These are phyloP conservation scores for Drosophila trapezifrons DNA, from an alignment of 1,140 invertebrate species.

Conservation along the genomic window DNA sequence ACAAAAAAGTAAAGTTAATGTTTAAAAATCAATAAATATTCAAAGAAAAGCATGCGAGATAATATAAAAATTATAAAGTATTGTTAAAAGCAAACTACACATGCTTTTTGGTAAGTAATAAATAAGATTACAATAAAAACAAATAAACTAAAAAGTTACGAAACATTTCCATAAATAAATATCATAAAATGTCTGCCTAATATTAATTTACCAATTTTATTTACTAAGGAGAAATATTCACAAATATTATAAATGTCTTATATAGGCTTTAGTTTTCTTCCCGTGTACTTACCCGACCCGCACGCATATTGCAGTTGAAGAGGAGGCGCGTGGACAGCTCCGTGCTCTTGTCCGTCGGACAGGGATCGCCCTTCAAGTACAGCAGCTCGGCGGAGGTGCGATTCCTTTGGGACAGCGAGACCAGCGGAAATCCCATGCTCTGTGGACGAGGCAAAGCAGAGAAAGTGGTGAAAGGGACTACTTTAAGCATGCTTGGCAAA, in stretches of 20 bases:
- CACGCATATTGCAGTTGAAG: conserved; percentile 84
- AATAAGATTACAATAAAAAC: not conserved
- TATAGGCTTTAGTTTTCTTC: not conserved
- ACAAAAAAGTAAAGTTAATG: not conserved
- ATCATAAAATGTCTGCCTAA: too few species aligned
- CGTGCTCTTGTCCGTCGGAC: conserved; percentile 79
- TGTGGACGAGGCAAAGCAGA: conserved; percentile 38
- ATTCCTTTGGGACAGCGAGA: conserved; percentile 69
- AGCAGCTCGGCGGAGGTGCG: conserved; percentile 79
- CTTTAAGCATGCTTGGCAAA: conserved; percentile 10
- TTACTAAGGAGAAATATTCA: too few species aligned
- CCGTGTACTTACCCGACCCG: conserved; percentile 81
- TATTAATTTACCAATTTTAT: not conserved
- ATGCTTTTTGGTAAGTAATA: not conserved
- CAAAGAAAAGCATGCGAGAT: not conserved
- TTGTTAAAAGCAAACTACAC: not conserved
- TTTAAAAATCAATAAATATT: not conserved
- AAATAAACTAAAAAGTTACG: not conserved
- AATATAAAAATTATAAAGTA: not conserved
- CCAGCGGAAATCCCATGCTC: conserved; percentile 85
- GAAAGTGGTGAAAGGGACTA: conserved; percentile 1
- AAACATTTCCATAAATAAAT: not conserved
- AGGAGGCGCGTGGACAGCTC: conserved; percentile 84
- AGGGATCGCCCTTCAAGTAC: conserved; percentile 84
- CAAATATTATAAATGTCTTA: too few species aligned